Evolutionary conservation across 53 echinoderm and acorn worm species (phyloP), one percentile per base, ranked within the genome.

Genomic region (Henricia sp.): DNA sequence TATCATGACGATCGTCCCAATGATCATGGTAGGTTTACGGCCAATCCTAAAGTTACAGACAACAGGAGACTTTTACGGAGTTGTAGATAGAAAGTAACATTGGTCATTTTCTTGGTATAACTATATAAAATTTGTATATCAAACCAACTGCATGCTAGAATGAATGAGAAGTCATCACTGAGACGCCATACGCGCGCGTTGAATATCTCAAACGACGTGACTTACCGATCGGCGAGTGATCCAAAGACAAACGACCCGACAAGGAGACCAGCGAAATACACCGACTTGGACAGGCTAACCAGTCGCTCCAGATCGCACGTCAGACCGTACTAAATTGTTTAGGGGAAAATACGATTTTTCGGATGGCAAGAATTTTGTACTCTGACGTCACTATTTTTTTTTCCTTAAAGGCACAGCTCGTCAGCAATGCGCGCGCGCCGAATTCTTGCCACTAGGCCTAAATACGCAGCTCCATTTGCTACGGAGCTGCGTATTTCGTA

Each of bases 171-270:
- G 6, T 13, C 13, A 13, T 9, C 21, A 19, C 14, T 54, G 21
- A 17, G 21, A 17, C 4, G 21, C 21, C 21, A 4, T 54, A 21
- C 4, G 21, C 16, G 8, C 14, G 3, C 4, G 4, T 54, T 54
- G 21, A 4, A 16, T 19, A 54, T 11, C 21, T 54, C 16, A 10
- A 4, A 54, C 14, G 13, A 17, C 4, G 4, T 17, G 19, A 88
- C 95, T 89, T 56, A 95, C 95, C 67, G 78, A 41, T 95, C 95
- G 23, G 95, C 72, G 20, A 95, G 25, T 26, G 87, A 84, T 20
- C 95, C 95, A 66, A 92, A 95, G 5, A 92, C 29, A 16, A 95
- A 9, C 17, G 95, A 86, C 2, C 92, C 95, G 19, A 84, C 77
- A 0, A 95, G 80, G 20, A 90, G 77, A 4, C 95, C 95, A 4